Conservation (phyloP, 1,140 invertebrate genomes). For the Tribolium castaneum region DNA sequence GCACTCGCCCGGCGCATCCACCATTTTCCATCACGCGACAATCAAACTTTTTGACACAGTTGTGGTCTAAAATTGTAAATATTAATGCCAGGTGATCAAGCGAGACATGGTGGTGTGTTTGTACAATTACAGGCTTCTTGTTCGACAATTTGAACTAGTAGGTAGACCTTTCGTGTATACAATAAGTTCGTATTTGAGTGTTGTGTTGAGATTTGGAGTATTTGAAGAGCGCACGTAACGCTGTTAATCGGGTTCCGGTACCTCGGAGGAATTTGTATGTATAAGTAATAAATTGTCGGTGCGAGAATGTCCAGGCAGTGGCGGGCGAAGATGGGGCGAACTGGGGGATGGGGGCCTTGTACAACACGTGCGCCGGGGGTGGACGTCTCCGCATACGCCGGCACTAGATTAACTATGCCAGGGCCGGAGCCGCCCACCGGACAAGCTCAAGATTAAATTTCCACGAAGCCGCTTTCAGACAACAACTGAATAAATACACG, state of each 20-base stretch:
- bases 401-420: slow-evolving; percentile 54
- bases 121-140: slow-evolving; percentile 33
- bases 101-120: slow-evolving; percentile 2
- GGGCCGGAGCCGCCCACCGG: slow-evolving; percentile 36
- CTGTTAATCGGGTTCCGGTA: slow-evolving; percentile 44
- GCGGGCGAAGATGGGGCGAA: slow-evolving; percentile 37
- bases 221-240: slow-evolving; percentile 43
- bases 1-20: slow-evolving; percentile 13
- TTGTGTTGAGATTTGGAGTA: slow-evolving; percentile 43
- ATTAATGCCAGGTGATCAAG: too few species aligned
- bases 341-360: slow-evolving; percentile 44
- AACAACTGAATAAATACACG: background rate
- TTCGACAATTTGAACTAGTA: slow-evolving; percentile 34
- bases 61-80: too few species aligned
- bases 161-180: slow-evolving; percentile 3
- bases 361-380: slow-evolving; percentile 53
- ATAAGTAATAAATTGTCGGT: slow-evolving; percentile 56
- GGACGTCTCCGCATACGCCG: slow-evolving; percentile 54
- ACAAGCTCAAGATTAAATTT: background rate
- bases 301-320: slow-evolving; percentile 51
- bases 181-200: slow-evolving; percentile 21
- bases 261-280: slow-evolving; percentile 53
- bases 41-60: background rate
- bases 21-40: background rate
- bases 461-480: background rate